Base-by-base conservation (phyloP, 2,888 invertebrate genomes). In the Drosophila peninsularis region DNA sequence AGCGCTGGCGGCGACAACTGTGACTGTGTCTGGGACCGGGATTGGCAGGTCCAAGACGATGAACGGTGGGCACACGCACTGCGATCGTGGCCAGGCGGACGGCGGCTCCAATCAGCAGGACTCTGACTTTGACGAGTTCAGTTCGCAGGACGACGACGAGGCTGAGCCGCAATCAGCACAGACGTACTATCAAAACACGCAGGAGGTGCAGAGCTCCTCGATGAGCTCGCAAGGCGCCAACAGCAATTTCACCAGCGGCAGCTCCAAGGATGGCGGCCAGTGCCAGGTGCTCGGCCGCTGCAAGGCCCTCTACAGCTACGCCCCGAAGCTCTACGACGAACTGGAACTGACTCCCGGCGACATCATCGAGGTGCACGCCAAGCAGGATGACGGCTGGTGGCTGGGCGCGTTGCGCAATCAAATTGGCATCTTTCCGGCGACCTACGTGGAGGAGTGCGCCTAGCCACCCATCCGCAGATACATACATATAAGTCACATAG, bases 321-420 rank as follows among this genome's bases (percentile, higher is more conserved):
- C 96, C 78, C 97, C 98, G 54, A 96, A 96, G 89, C 94, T 97
- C 66, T 95, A 96, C 84, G 98, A 98, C 92, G 98, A 98, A 92
- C 94, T 98, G 45, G 95, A 95, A 63, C 93, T 96, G 71, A 93
- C 93, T 78, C 94, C 95, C 91, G 96, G 98, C 75, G 98, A 98
- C 91, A 93, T 97, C 52, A 96, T 98, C 82, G 96, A 95, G 81
- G 96, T 98, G 39, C 97, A 97, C 91, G 96, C 96, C 86, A 98
- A 98, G 90, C 97, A 97, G 91, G 96, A 96, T 36, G 97, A 98
- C 89, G 98, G 97, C 39, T 98, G 98, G 98, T 98, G 98, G 98
- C 94, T 97, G 64, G 98, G 98, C 4, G 97, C 98, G 86, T 94
- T 97, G 63, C 95, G 89, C 55, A 89, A 98, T 45, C 94, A 94